Conservation (phyloP, 1,140 invertebrate genomes). For the Drosophila triauraria region DNA sequence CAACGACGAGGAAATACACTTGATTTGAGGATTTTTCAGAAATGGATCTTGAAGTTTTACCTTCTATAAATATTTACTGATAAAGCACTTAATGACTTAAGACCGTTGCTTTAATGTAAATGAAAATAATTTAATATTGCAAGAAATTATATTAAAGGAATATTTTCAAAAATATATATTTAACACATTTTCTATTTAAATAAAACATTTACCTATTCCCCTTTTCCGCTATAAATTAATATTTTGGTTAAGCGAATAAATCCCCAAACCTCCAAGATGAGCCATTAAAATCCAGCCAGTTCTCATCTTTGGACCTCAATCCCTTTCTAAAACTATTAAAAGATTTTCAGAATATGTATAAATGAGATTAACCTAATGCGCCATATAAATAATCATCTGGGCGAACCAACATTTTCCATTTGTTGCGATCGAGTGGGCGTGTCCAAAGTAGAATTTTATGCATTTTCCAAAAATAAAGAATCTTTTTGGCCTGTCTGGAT, state of each 20-base stretch:
- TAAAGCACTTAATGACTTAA: too few relatives aligned
- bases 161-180: neutral
- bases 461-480: slow-evolving; percentile 61
- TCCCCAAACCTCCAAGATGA: neutral
- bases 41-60: too few relatives aligned
- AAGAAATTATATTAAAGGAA: neutral
- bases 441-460: slow-evolving; percentile 60
- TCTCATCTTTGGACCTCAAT: slow-evolving; percentile 4
- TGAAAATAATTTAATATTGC: too few relatives aligned
- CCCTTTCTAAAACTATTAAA: slow-evolving; percentile 52
- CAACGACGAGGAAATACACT: neutral
- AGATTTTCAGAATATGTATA: slow-evolving; percentile 18
- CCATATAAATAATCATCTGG: slow-evolving; percentile 68
- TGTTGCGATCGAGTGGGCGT: slow-evolving; percentile 54
- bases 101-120: too few relatives aligned
- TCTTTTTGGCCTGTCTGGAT: slow-evolving; percentile 4
- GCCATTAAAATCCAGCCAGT: neutral
- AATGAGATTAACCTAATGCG: slow-evolving; percentile 59
- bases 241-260: slow-evolving; percentile 5
- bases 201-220: neutral
- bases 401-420: slow-evolving; percentile 43
- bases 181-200: neutral
- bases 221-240: neutral
- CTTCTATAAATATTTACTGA: neutral
- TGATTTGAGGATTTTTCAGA: neutral